These are phyloP conservation scores for Nannoperca obscura DNA, from an alignment of 2,797 vertebrate genomes.

Conservation along the genomic window DNA sequence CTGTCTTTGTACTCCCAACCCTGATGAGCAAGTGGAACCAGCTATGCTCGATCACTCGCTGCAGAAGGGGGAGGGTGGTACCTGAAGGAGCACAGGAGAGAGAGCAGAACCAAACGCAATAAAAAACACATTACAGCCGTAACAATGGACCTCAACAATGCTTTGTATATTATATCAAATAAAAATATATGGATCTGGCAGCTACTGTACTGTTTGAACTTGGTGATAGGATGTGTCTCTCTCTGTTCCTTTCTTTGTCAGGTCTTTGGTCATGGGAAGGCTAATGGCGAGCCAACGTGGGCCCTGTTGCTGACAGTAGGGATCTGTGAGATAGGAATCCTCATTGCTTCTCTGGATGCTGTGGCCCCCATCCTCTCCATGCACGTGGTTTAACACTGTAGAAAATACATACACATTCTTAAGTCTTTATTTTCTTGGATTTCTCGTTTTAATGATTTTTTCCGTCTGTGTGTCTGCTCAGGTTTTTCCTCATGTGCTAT, in stretches of 20 bases:
- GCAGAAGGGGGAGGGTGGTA: no score
- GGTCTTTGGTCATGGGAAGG: slow-evolving; percentile 96
- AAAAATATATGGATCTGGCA: not conserved
- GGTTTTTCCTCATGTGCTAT: slow-evolving; percentile 99
- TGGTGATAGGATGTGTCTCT: not conserved
- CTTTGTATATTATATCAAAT: not conserved
- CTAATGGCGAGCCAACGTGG: slow-evolving; percentile 97
- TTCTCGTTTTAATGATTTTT: not conserved
- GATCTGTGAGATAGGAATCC: slow-evolving; percentile 96
- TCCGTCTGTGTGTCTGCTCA: slow-evolving; percentile 54
- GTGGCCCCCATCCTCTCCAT: slow-evolving; percentile 98
- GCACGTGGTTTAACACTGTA: slow-evolving; percentile 71
- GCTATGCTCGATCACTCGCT: no score
- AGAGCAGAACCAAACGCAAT: no score
- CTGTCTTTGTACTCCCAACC: no score
- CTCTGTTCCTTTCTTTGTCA: slow-evolving; percentile 57
- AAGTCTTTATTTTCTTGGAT: no score
- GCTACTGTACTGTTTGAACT: not conserved
- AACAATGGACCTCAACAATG: not conserved
- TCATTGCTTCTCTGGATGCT: slow-evolving; percentile 93
- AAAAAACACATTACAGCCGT: no score
- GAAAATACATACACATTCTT: no score
- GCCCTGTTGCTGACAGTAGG: slow-evolving; percentile 92
- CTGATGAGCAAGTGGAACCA: no score
- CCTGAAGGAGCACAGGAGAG: no score